phyloP scores from a whole-genome alignment of 2,888 invertebrate genomes.

The Spilarctia lutea region DNA sequence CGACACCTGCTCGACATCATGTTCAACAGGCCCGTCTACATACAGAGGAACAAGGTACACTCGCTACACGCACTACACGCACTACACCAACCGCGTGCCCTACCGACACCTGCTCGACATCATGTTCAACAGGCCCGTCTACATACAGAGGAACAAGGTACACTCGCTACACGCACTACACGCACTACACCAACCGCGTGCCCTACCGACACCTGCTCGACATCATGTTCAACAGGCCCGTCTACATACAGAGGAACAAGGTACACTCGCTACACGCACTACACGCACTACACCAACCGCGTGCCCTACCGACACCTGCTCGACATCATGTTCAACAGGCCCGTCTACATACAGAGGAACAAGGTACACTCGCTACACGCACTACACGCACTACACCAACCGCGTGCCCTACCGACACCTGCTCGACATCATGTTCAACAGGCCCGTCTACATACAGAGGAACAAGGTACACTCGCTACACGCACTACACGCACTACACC shows the following conservation, averaged over 20 bases:
- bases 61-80: conserved; percentile 90
- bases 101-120: conserved; percentile 92
- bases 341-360: conserved; percentile 73
- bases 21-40: conserved; percentile 93
- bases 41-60: conserved; percentile 89
- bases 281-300: too few relatives aligned
- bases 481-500: too few relatives aligned
- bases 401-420: too few relatives aligned
- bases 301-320: too few relatives aligned
- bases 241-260: too few relatives aligned
- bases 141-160: conserved; percentile 88
- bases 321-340: conserved; percentile 78
- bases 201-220: conserved; percentile 91
- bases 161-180: conserved; percentile 94
- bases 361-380: too few relatives aligned
- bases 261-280: too few relatives aligned
- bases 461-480: too few relatives aligned
- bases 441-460: conserved; percentile 72
- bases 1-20: conserved; percentile 91
- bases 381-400: too few relatives aligned
- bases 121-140: conserved; percentile 92
- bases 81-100: conserved; percentile 91
- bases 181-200: conserved; percentile 92
- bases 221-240: conserved; percentile 88
- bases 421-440: conserved; percentile 78